These are phyloP conservation scores for Alloplasta piceator DNA, from an alignment of 2,888 invertebrate species.

Conservation along the genomic window DNA sequence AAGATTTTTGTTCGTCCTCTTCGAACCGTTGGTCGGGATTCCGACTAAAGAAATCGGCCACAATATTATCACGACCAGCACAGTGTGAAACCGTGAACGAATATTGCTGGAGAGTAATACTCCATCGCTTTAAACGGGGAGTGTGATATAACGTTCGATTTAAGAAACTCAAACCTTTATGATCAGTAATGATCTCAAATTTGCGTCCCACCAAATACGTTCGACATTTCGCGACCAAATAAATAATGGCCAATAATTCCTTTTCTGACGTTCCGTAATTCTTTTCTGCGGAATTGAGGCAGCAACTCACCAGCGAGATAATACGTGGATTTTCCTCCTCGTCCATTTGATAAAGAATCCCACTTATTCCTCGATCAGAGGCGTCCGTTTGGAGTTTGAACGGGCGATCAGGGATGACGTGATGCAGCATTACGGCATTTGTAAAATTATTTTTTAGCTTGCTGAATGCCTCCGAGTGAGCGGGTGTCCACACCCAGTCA, in stretches of 20 bases:
- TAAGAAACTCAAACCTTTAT: slow-evolving; percentile 71
- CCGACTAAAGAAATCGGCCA: slow-evolving; percentile 71
- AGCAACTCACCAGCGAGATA: slow-evolving; percentile 32
- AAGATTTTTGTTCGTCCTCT: neutral
- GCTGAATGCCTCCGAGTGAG: slow-evolving; percentile 52
- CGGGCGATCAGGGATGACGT: slow-evolving; percentile 18
- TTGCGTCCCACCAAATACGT: slow-evolving; percentile 65
- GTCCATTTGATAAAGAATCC: slow-evolving; percentile 59
- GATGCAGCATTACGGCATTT: slow-evolving; percentile 40
- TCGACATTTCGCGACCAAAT: slow-evolving; percentile 50
- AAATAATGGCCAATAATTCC: slow-evolving; percentile 54
- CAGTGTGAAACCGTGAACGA: slow-evolving; percentile 65
- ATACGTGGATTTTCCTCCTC: slow-evolving; percentile 2
- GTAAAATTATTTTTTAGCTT: slow-evolving; percentile 57
- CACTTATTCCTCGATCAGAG: slow-evolving; percentile 61
- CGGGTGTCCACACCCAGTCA: slow-evolving; percentile 54
- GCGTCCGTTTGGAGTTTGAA: slow-evolving; percentile 61
- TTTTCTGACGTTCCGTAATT: slow-evolving; percentile 55
- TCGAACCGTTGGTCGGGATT: slow-evolving; percentile 55
- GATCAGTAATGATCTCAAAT: slow-evolving; percentile 72
- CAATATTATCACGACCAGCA: slow-evolving; percentile 68
- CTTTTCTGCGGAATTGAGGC: slow-evolving; percentile 43
- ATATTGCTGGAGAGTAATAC: slow-evolving; percentile 69
- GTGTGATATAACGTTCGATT: slow-evolving; percentile 67
- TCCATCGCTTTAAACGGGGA: slow-evolving; percentile 70